Evolutionary conservation across 1,140 invertebrate species (phyloP).

Genomic region (Psilanteris sp.): DNA sequence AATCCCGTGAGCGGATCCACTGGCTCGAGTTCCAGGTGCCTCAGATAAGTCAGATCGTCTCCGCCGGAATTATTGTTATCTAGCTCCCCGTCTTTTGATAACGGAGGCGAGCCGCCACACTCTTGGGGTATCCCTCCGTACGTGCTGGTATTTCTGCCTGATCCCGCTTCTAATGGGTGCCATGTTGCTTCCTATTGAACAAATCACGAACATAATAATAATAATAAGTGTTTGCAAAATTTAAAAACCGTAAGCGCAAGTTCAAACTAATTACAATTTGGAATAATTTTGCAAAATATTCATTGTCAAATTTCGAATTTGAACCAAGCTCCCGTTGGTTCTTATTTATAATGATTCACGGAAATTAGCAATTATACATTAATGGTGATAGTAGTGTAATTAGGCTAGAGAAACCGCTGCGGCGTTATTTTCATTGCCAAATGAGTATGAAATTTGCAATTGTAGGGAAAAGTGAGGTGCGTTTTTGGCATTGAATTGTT

Average conservation of each 20-base stretch:
- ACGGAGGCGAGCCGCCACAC: slow-evolving; percentile 71
- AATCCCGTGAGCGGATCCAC: slow-evolving; percentile 76
- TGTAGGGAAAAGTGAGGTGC: slow-evolving; percentile 23
- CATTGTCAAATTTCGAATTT: no score
- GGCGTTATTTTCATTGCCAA: slow-evolving; percentile 16
- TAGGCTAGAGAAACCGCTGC: slow-evolving; percentile 2
- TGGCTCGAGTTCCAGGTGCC: slow-evolving; percentile 89
- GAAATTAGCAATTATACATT: no score
- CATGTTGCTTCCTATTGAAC: slow-evolving; percentile 78
- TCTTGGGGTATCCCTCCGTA: slow-evolving; percentile 73
- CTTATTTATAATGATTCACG: no score
- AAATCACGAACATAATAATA: neutral
- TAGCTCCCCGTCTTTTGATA: slow-evolving; percentile 74
- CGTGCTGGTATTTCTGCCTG: slow-evolving; percentile 74
- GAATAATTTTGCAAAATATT: no score
- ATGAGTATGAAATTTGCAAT: slow-evolving; percentile 11
- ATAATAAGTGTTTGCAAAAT: no score
- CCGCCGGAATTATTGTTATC: slow-evolving; percentile 77
- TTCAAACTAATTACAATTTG: no score
- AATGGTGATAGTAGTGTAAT: slow-evolving; percentile 1
- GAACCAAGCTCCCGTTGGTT: no score
- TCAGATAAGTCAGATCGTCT: slow-evolving; percentile 83
- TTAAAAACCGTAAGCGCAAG: no score
- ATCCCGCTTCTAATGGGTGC: slow-evolving; percentile 78
- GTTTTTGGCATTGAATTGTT: slow-evolving; percentile 42